Conservation (phyloP, 2,113 vertebrate genomes). For the Aphelocoma coerulescens region DNA sequence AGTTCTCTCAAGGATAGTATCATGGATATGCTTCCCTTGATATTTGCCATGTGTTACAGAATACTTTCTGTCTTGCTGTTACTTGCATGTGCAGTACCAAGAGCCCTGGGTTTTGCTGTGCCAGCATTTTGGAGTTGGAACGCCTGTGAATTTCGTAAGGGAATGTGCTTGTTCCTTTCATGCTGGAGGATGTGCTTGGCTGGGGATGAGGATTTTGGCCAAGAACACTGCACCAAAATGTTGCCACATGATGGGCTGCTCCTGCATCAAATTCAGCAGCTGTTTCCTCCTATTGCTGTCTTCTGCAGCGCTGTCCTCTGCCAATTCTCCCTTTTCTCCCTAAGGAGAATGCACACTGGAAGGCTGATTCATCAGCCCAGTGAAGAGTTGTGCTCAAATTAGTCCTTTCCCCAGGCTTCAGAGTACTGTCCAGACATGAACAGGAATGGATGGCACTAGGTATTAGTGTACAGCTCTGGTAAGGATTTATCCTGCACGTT, state of each 20-base stretch:
- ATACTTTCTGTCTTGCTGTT: background rate
- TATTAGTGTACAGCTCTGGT: background rate
- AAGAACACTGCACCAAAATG: conserved; percentile 38
- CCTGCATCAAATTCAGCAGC: conserved; percentile 32
- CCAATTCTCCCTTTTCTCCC: conserved; percentile 16
- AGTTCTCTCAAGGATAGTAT: background rate
- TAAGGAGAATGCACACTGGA: background rate
- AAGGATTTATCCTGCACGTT: background rate
- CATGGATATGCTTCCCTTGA: background rate
- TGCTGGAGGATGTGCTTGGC: background rate
- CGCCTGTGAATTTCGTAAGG: background rate
- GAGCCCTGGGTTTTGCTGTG: background rate
- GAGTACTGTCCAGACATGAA: background rate
- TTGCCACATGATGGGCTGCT: background rate
- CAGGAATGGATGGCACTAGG: background rate
- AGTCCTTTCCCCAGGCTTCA: background rate
- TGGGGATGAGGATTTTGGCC: background rate
- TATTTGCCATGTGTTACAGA: background rate
- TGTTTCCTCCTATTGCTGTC: conserved; percentile 1
- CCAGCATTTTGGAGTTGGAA: background rate
- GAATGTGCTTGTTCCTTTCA: background rate
- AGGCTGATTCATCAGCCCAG: conserved; percentile 44
- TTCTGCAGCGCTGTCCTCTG: conserved; percentile 22
- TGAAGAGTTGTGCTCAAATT: conserved; percentile 17
- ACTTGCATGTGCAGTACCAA: background rate